Base-by-base conservation (phyloP, 2,113 vertebrate species). In the Peromyscus maniculatus region DNA sequence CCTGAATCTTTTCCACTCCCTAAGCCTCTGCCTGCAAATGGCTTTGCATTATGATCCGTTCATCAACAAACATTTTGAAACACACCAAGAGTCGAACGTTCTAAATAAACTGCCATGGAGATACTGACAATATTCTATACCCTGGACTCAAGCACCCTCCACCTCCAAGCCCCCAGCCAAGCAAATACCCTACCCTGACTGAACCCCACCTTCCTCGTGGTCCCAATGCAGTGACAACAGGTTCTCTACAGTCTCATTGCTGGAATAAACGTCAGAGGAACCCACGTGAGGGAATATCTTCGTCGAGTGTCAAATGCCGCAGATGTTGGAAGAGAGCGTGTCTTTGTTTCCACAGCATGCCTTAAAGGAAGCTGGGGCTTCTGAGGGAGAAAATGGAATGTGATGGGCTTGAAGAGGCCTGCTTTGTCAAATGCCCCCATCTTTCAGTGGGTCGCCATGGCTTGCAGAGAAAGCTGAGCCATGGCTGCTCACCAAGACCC, bases 391-490 rank as follows among this genome's bases (percentile, higher is more conserved):
- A 95, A 92, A 92, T 43, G 15, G 36, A 66, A n/a, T 15, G 17
- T 28, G 36, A 26, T 6, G 21, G 79, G 79, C 43, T 0, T 4
- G 19, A 15, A 59, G 26, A 59, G 22, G 31, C 66, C 91, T 21
- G 33, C 0, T 0, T 1, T 9, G 28, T 52, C 12, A 13, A 52
- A 84, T 88, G 19, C 3, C 28, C 71, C 19, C 4, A 1, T 33
- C 11, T 39, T 7, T 7, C 69, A 16, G 59, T 1, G 78, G 62
- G 55, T 21, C 1, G 0, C 11, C 4, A 21, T 0, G 75, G 49
- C 15, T 10, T 83, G 84, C 92, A 75, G n/a, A 96, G 97, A 97
- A 97, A 97, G 92, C 83, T 93, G 96, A 96, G 90, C 97, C 96
- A 96, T 64, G 59, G 28, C 62, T 10, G 64, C 71, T 74, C 90